Evolutionary conservation across 2,888 invertebrate genomes (phyloP).

Genomic region (Tanypteryx hageni): DNA sequence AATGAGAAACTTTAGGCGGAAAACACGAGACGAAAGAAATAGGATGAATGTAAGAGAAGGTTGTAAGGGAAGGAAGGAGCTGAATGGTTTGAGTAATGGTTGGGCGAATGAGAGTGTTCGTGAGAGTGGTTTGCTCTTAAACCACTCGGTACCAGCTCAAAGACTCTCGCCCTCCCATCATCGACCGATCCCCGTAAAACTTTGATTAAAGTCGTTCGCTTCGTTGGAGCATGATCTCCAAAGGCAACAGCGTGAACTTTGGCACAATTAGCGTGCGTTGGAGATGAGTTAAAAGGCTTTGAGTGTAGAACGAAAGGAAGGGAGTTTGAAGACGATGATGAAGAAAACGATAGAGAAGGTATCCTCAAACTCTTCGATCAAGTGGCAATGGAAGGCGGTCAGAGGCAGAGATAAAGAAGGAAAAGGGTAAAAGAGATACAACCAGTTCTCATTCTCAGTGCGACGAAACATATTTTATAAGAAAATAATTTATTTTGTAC

Average conservation of each 20-base stretch:
- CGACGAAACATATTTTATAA: too few species aligned
- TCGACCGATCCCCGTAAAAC: conserved; percentile 17
- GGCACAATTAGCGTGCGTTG: conserved; percentile 27
- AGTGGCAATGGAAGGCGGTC: not conserved
- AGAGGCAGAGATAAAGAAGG: not conserved
- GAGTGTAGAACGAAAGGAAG: not conserved
- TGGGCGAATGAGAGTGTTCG: too few species aligned
- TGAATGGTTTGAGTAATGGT: too few species aligned
- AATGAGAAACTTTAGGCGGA: too few species aligned
- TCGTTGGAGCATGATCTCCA: conserved; percentile 40
- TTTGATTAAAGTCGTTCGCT: conserved; percentile 41
- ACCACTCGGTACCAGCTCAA: too few species aligned
- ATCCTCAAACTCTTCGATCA: not conserved
- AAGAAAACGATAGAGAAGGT: conserved; percentile 24
- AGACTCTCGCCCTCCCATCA: not conserved
- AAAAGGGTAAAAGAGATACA: not conserved
- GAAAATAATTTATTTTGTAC: too few species aligned
- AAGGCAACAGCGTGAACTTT: conserved; percentile 44
- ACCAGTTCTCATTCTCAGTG: not conserved
- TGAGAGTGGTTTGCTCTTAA: too few species aligned
- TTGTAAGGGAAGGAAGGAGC: too few species aligned
- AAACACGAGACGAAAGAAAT: too few species aligned
- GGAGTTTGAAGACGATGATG: conserved; percentile 3
- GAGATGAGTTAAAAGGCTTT: conserved; percentile 36
- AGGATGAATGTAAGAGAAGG: too few species aligned